Evolutionary conservation across 2,113 vertebrate species (phyloP), one percentile per base, ranked within the genome.

Genomic region (Apistogramma diplotaenia): DNA sequence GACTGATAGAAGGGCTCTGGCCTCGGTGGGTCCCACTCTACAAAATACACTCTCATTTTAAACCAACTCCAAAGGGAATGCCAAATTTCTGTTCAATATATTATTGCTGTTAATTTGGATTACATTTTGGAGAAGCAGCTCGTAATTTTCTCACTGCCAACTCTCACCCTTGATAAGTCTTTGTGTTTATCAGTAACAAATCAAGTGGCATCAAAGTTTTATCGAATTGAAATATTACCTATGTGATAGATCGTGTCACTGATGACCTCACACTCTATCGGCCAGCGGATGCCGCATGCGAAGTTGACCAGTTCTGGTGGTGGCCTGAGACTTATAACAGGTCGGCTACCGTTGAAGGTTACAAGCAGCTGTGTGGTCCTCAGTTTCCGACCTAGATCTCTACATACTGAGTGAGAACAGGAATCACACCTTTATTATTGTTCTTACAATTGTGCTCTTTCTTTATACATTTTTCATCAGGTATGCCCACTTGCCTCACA

Each of bases 181-280:
- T 18, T 53, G 6, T 61, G 11, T 29, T 57, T n/a, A 25, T 72
- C 70, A 56, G 31, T 4, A 74, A 58, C 31, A 49, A 21, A 1
- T 0, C 0, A 5, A 9, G 21, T 12, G 12, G 55, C n/a, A 54
- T 21, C 73, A 33, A 40, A 18, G 7, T 43, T 67, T 35, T 25
- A 57, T 29, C 21, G 19, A 8, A 9, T 56, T 29, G 10, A 37
- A 31, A 10, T 8, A 25, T 90, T 95, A 97, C 97, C 96, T 33
- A 97, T 96, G 78, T 99, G 97, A 60, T 93, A 90, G 9, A 98
- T 87, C 0, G 37, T 43, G 60, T 97, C 96, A 13, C 91, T 67
- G 86, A 97, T 94, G 91, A 99, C 96, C 78, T 97, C 96, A 51
- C 97, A 97, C 82, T 98, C 97, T 4, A 94, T 15, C 1, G 97